phyloP scores from a whole-genome alignment of 2,888 invertebrate genomes.

The Diabrotica balteata region DNA sequence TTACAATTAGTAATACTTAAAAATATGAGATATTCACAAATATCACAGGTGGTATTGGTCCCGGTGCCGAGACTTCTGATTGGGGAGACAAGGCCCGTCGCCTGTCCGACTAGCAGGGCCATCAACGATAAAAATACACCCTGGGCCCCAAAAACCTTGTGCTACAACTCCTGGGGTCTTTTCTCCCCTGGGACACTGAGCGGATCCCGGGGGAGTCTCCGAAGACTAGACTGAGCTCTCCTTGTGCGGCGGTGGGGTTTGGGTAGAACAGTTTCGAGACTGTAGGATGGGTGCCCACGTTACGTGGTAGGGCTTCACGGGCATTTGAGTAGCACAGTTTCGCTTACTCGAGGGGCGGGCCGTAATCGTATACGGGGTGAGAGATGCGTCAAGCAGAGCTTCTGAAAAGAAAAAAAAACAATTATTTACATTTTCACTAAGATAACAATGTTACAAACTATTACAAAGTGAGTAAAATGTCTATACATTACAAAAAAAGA shows the following conservation, averaged over 20 bases:
- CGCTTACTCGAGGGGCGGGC: constrained; percentile 58
- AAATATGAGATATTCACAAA: constrained; percentile 61
- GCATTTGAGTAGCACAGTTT: constrained; percentile 61
- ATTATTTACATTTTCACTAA: background rate
- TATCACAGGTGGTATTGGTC: constrained; percentile 63
- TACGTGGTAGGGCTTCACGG: constrained; percentile 60
- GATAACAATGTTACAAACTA: too few species aligned
- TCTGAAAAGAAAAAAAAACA: constrained; percentile 47
- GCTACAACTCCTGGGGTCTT: constrained; percentile 13
- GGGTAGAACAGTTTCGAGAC: constrained; percentile 59
- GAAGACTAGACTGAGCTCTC: constrained; percentile 59
- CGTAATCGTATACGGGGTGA: constrained; percentile 58
- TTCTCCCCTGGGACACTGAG: constrained; percentile 32
- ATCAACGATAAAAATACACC: constrained; percentile 37
- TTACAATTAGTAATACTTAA: constrained; percentile 48
- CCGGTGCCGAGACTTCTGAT: constrained; percentile 59
- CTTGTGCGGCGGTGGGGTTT: constrained; percentile 60
- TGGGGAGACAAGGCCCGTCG: constrained; percentile 48
- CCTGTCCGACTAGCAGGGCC: constrained; percentile 31
- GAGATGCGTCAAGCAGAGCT: constrained; percentile 52
- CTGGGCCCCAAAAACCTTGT: constrained; percentile 39
- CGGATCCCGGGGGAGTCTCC: constrained; percentile 34
- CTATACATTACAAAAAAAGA: too few species aligned
- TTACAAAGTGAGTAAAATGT: too few species aligned
- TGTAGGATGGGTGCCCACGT: constrained; percentile 61